Conservation (phyloP, 2,888 invertebrate species). For the Leptogaster cylindrica region DNA sequence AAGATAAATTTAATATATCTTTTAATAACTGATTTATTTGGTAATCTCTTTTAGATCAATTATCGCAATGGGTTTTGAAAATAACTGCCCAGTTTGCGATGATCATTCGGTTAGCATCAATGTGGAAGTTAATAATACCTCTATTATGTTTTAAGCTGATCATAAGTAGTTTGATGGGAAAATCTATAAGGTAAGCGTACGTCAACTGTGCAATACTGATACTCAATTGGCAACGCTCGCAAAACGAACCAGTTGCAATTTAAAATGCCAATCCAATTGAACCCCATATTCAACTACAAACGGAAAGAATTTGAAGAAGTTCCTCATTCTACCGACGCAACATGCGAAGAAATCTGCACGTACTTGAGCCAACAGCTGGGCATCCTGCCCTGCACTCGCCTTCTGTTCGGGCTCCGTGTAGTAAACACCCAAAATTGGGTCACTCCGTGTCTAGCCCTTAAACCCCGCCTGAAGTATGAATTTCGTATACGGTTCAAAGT, state of each 20-base stretch:
- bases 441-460: conserved; percentile 68
- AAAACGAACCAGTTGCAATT: too few species aligned
- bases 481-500: conserved; percentile 83
- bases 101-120: too few species aligned
- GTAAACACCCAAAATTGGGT: conserved; percentile 72
- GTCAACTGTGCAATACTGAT: conserved; percentile 22
- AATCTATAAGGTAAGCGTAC: too few species aligned
- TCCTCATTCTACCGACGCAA: conserved; percentile 55
- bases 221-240: not conserved
- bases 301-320: conserved; percentile 52
- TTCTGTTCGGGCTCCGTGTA: conserved; percentile 78
- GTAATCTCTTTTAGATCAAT: too few species aligned
- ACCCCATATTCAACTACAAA: conserved; percentile 56
- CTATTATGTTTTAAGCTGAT: too few species aligned
- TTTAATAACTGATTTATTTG: too few species aligned
- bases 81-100: too few species aligned
- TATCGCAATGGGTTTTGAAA: too few species aligned
- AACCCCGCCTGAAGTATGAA: conserved; percentile 67
- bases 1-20: too few species aligned
- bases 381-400: conserved; percentile 78
- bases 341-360: conserved; percentile 74
- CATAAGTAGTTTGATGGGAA: too few species aligned
- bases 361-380: conserved; percentile 73
- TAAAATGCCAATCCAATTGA: conserved; percentile 42
- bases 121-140: too few species aligned